phyloP scores from a whole-genome alignment of 2,113 vertebrate genomes.

The Fukomys damarensis region DNA sequence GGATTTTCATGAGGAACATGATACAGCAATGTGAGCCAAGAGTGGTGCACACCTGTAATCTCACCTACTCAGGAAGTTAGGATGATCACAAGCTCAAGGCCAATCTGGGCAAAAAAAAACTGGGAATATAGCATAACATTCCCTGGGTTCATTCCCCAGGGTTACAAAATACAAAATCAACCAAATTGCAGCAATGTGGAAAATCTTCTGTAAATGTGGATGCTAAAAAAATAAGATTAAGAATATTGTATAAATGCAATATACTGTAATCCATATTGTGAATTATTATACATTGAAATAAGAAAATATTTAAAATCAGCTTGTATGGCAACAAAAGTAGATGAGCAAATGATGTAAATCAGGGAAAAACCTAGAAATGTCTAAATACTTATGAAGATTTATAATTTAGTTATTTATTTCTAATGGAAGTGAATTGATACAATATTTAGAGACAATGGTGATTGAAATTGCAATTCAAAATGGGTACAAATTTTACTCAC shows the following conservation, averaged over 20 bases:
- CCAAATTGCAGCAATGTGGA: background rate
- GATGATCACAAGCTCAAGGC: no score
- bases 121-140: background rate
- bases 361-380: background rate
- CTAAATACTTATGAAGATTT: background rate
- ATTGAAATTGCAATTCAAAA: background rate
- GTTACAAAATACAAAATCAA: background rate
- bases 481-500: background rate
- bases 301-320: conserved; percentile 1
- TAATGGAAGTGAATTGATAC: background rate
- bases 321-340: no score
- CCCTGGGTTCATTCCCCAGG: no score
- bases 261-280: no score
- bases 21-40: background rate
- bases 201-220: background rate
- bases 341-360: background rate
- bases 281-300: background rate
- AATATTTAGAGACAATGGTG: background rate
- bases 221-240: background rate
- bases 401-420: background rate
- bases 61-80: no score
- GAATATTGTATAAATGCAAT: background rate
- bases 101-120: no score
- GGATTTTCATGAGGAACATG: background rate
- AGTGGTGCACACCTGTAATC: no score